Evolutionary conservation across 2,888 invertebrate species (phyloP).

Genomic region (Nycteola revayana): DNA sequence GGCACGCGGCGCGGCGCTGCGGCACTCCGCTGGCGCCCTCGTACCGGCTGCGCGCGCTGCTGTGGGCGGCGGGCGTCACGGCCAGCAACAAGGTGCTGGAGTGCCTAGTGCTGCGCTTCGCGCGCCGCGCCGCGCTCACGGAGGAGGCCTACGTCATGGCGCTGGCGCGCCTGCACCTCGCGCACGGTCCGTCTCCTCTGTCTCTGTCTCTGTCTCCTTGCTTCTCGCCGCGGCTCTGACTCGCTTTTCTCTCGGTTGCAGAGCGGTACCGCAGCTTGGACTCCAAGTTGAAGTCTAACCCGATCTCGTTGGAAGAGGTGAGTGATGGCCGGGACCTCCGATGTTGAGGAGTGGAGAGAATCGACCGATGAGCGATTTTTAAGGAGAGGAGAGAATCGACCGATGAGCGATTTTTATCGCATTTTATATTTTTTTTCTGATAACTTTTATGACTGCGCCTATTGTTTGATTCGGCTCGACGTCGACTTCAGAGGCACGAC

Average conservation of each 20-base stretch:
- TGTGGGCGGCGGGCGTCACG: constrained; percentile 84
- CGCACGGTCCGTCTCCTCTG: constrained; percentile 48
- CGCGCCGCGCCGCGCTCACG: constrained; percentile 80
- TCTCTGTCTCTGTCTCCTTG: constrained; percentile 16
- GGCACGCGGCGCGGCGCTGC: constrained; percentile 55
- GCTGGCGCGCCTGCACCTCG: constrained; percentile 58
- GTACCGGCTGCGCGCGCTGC: constrained; percentile 83
- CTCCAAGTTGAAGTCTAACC: constrained; percentile 87
- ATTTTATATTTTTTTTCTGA: too few species aligned
- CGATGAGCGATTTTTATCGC: too few species aligned
- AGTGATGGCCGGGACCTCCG: too few species aligned
- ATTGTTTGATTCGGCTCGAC: too few species aligned
- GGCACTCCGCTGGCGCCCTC: constrained; percentile 25
- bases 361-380: too few species aligned
- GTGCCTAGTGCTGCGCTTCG: constrained; percentile 85
- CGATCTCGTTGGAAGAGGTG: constrained; percentile 87
- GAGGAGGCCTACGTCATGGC: constrained; percentile 85
- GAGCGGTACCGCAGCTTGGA: constrained; percentile 87
- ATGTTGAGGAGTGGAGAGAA: too few species aligned
- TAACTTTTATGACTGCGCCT: too few species aligned
- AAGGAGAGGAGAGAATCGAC: too few species aligned
- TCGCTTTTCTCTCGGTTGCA: constrained; percentile 54
- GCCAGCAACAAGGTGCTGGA: constrained; percentile 88
- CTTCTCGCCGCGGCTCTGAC: background rate
- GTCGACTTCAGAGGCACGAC: too few species aligned